Conservation (phyloP, 2,797 vertebrate genomes). For the Sphenopsis melanotis region DNA sequence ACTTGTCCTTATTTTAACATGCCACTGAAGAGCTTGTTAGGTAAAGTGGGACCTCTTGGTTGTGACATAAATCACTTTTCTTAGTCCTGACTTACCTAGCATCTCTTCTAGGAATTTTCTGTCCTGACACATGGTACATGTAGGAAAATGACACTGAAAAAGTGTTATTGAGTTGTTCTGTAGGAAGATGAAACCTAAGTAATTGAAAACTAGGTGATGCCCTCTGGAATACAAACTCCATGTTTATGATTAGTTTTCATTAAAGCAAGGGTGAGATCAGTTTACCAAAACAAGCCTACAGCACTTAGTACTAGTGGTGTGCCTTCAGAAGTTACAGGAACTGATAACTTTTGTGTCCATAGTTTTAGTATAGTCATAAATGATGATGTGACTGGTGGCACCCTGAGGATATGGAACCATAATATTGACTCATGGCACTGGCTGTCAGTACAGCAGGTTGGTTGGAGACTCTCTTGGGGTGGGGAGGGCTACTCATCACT, state of each 20-base stretch:
- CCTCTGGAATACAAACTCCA: neutral
- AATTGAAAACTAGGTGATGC: neutral
- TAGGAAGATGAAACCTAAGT: neutral
- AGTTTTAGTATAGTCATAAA: neutral
- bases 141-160: neutral
- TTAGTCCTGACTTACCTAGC: neutral
- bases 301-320: neutral
- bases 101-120: neutral
- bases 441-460: neutral
- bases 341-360: neutral
- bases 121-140: neutral
- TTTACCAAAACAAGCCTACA: neutral
- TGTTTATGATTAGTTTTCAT: neutral
- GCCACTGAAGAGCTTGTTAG: neutral
- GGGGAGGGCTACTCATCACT: neutral
- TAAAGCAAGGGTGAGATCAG: neutral
- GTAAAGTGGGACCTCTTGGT: neutral
- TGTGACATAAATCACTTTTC: neutral
- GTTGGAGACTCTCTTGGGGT: neutral
- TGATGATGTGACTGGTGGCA: neutral
- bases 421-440: neutral
- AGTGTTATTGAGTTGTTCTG: neutral
- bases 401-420: neutral
- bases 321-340: neutral
- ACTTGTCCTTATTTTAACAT: neutral